phyloP scores from a whole-genome alignment of 2,113 vertebrate genomes.

The Melanocharis versteri region DNA sequence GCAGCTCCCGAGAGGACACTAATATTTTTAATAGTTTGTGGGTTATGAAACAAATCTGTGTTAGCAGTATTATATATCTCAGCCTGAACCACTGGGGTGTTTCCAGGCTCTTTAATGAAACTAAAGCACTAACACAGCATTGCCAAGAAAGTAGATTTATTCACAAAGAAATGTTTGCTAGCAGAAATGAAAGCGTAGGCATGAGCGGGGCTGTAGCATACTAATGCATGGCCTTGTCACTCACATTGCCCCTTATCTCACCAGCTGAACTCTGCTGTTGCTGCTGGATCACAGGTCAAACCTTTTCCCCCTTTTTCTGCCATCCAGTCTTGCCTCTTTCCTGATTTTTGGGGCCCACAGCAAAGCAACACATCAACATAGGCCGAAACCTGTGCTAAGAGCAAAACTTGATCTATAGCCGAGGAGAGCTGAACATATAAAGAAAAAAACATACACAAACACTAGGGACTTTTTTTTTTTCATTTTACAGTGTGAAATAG shows the following conservation, averaged over 20 bases:
- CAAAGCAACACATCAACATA: neutral
- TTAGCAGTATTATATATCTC: constrained; percentile 80
- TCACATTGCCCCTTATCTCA: neutral
- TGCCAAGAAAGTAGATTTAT: constrained; percentile 75
- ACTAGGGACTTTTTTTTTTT: constrained; percentile 33
- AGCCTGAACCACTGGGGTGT: constrained; percentile 73
- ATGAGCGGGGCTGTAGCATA: neutral
- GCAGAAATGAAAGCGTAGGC: constrained; percentile 60
- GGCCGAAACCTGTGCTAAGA: neutral
- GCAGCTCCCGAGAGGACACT: constrained; percentile 73
- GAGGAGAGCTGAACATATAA: neutral
- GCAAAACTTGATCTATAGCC: constrained; percentile 24
- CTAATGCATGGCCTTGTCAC: constrained; percentile 3
- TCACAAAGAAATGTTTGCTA: constrained; percentile 72
- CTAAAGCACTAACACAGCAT: constrained; percentile 71
- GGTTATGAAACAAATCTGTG: constrained; percentile 82
- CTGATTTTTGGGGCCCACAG: neutral
- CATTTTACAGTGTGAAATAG: constrained; percentile 67
- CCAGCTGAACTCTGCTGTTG: neutral
- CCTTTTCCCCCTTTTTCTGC: neutral
- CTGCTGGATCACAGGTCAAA: neutral
- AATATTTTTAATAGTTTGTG: constrained; percentile 82
- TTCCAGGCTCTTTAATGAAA: constrained; percentile 78
- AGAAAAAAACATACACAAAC: constrained; percentile 50
- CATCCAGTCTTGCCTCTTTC: neutral